Evolutionary conservation across 1,140 invertebrate genomes (phyloP), one percentile per base, ranked within the genome.

Genomic region (Copidosoma floridanum): DNA sequence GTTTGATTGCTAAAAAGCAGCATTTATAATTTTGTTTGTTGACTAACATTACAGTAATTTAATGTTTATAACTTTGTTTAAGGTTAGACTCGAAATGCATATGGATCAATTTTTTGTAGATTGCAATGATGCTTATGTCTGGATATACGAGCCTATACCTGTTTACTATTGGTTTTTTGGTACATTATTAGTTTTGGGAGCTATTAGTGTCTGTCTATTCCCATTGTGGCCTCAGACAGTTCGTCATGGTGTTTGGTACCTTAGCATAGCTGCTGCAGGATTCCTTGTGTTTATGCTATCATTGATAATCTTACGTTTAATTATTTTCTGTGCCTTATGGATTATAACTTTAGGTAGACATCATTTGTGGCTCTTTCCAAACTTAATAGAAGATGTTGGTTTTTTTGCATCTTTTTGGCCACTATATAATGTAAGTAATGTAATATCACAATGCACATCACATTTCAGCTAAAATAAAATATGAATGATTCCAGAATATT

Each of bases 361-460:
- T 79, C 94, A 98, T 73, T 85, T 99, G 51, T 99, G 97, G 95
- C 84, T 99, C 50, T 84, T 99, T 60, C 97, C 97, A 1, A 99
- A 99, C 83, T 83, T 99, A 20, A 97, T 95, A 2, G 97, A 99
- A 80, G 97, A 99, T 82, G 97, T 98, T 44, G 95, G 97, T 32
- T 97, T 99, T 83, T 93, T 99, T 58, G 96, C 97, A 38, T 98
- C 96, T 1, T 99, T 99, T 81, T 95, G 93, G 89, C 97, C 97
- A 24, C 82, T 98, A 2, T 99, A 98, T 83, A 91, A 92, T 77
- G 92, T 93, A 78, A 78, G 70, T 74, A 48, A 52, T 32, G n/a
- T n/a, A n/a, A n/a, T n/a, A n/a, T n/a, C n/a, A n/a, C n/a, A n/a
- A n/a, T n/a, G n/a, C n/a, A n/a, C n/a, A n/a, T n/a, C n/a, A n/a